Conservation (phyloP, 2,113 vertebrate genomes). For the Gasterosteus aculeatus region DNA sequence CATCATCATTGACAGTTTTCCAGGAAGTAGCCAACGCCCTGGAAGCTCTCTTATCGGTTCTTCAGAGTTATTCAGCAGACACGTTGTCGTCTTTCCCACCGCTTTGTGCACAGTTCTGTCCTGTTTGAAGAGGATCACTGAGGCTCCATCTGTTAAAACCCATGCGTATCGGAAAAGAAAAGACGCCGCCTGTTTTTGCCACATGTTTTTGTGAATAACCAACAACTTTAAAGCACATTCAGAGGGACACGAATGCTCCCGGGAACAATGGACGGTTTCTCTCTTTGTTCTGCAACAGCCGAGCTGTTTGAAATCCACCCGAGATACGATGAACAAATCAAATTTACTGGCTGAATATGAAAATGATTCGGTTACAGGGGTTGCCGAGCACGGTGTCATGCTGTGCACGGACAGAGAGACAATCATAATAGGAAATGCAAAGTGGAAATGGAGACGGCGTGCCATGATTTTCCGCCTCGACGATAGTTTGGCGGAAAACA, state of each 20-base stretch:
- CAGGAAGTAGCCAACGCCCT: neutral
- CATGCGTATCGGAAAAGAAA: neutral
- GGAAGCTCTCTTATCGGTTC: neutral
- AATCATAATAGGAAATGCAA: slow-evolving; percentile 39
- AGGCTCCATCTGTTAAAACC: neutral
- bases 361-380: slow-evolving; percentile 61
- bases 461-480: slow-evolving; percentile 1
- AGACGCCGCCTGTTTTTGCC: neutral
- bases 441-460: slow-evolving; percentile 34
- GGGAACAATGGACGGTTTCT: neutral
- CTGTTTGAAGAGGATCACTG: neutral
- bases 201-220: neutral
- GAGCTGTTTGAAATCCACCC: slow-evolving; percentile 40
- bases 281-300: neutral
- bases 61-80: neutral
- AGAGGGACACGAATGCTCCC: neutral
- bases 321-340: slow-evolving; percentile 40
- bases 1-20: neutral
- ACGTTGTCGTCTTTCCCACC: neutral
- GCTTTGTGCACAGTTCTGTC: neutral
- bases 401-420: slow-evolving; percentile 24
- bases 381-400: slow-evolving; percentile 32
- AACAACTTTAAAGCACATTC: neutral
- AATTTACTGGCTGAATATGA: slow-evolving; percentile 50
- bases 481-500: slow-evolving; percentile 12